Evolutionary conservation across 2,797 vertebrate genomes (phyloP), one percentile per base, ranked within the genome.

Genomic region (Poecile montanus): DNA sequence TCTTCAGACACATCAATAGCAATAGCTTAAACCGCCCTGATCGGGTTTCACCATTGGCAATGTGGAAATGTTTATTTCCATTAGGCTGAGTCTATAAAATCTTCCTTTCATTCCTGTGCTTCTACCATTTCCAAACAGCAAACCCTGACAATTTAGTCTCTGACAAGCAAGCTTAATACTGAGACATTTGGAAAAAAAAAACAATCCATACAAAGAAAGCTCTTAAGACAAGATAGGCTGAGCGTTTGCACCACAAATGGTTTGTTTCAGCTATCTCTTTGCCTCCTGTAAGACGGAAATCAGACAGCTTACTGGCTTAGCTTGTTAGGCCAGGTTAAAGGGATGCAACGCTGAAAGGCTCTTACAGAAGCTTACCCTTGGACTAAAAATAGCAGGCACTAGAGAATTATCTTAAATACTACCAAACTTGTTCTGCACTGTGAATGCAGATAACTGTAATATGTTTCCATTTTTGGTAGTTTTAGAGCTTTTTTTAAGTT

Each of bases 301-400:
- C 98, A 98, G 98, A 98, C 97, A 98, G 99, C 98, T 99, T 99
- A 99, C 98, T 99, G 98, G 99, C 98, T 99, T 99, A 99, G 98
- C 97, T 97, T 98, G 98, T 98, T 97, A 98, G 98, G 98, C 98
- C 98, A 98, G 98, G 99, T 99, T 99, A 98, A 99, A 99, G 98
- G 98, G 98, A 99, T 98, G 98, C 98, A 96, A 97, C n/a, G 95
- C 98, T 97, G 97, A 99, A 99, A 99, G 98, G 98, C 98, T 99
- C 98, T 99, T 98, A 99, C 94, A 97, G 96, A 97, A 99, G 98
- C 99, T 99, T 99, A 99, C 98, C 98, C 98, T 97, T 94, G 95
- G 96, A 96, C 99, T 99, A 99, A 99, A 99, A 99, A 99, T 99
- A 99, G 98, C 97, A 97, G 90, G 94, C 98, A 98, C 98, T 97